Evolutionary conservation across 2,888 invertebrate genomes (phyloP).

Genomic region (Pteria penguin): DNA sequence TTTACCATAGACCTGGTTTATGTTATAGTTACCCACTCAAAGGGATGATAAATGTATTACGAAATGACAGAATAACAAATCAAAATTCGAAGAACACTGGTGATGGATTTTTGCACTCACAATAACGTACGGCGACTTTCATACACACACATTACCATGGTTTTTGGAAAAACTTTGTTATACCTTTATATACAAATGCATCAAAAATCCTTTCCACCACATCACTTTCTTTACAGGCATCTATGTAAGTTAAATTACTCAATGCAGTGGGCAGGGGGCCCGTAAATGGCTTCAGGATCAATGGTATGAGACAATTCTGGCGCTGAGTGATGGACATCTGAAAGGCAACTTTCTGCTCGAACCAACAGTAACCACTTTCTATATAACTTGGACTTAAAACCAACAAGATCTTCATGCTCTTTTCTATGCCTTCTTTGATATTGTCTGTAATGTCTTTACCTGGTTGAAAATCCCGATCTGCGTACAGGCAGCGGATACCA

Average conservation of each 20-base stretch:
- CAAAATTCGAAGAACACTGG: too few relatives aligned
- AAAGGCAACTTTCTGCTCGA: conserved; percentile 8
- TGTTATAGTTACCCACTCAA: too few relatives aligned
- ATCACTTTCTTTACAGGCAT: neutral
- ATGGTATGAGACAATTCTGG: conserved; percentile 5
- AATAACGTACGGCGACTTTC: too few relatives aligned
- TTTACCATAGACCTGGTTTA: too few relatives aligned
- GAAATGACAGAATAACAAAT: too few relatives aligned
- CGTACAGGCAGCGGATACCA: neutral
- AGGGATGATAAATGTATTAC: too few relatives aligned
- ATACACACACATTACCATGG: too few relatives aligned
- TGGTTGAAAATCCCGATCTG: conserved; percentile 7
- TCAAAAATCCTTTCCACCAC: neutral
- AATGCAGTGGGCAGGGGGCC: neutral
- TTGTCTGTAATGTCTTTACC: conserved; percentile 13
- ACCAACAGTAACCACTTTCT: conserved; percentile 17
- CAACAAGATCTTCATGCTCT: neutral
- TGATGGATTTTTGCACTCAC: too few relatives aligned
- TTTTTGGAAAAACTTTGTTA: too few relatives aligned
- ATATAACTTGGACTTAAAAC: conserved; percentile 2
- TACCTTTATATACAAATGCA: neutral
- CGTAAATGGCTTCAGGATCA: neutral
- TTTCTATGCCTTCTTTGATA: neutral
- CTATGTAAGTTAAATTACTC: conserved; percentile 3
- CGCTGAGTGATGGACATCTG: neutral